Percentiles rank a stretch among this genome's conserved stretches.
These are phyloP conservation scores for Cassiopea andromeda DNA, from an alignment of 30 jellyfish, hydroid and myxozoan genomes.

Conservation along the genomic window DNA sequence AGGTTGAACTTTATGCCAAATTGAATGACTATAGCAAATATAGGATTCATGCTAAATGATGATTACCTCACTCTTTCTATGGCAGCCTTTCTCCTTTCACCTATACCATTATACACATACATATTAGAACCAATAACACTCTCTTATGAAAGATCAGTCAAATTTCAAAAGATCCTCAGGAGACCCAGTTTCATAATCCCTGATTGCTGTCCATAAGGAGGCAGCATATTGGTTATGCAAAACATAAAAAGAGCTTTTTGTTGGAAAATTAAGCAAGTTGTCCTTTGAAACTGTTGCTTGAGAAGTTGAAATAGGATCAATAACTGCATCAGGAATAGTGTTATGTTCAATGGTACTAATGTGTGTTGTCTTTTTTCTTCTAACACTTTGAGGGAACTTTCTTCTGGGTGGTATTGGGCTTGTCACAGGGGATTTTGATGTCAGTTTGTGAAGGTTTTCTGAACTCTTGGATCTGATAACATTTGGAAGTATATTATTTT, in stretches of 20 bases:
- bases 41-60: too few relatives aligned
- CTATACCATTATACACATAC: too few relatives aligned
- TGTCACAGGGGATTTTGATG: slow-evolving; percentile 19
- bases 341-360: slow-evolving; percentile 11
- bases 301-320: neutral
- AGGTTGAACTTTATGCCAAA: too few relatives aligned
- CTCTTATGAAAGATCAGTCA: neutral
- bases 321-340: neutral
- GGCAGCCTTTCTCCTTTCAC: too few relatives aligned
- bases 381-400: slow-evolving; percentile 46
- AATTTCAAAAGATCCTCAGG: slow-evolving; percentile 51
- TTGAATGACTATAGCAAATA: too few relatives aligned
- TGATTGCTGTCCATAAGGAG: slow-evolving; percentile 84
- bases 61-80: too few relatives aligned
- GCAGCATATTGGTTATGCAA: slow-evolving; percentile 89
- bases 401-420: slow-evolving; percentile 66
- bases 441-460: slow-evolving; percentile 72
- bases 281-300: neutral
- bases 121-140: too few relatives aligned
- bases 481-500: slow-evolving; percentile 22
- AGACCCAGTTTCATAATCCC: slow-evolving; percentile 54
- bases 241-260: slow-evolving; percentile 66
- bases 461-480: slow-evolving; percentile 85
- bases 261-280: neutral
- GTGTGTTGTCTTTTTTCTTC: slow-evolving; percentile 49